These are phyloP conservation scores for Pituophis catenifer DNA, from an alignment of 2,113 vertebrate genomes.

Conservation along the genomic window DNA sequence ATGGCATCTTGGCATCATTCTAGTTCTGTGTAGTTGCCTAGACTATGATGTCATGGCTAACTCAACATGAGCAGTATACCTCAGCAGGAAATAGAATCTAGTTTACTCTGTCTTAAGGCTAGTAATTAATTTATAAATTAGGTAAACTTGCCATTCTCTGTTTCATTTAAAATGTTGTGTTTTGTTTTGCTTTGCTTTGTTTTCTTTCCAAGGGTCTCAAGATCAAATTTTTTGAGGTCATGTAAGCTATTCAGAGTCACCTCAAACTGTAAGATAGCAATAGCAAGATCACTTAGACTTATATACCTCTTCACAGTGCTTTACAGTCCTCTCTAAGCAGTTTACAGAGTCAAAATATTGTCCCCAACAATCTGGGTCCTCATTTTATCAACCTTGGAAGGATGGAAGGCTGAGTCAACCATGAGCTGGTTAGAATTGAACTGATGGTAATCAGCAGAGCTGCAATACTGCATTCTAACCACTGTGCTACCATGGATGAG, in stretches of 20 bases:
- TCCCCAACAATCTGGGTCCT: not conserved
- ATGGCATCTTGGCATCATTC: not conserved
- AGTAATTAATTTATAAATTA: not conserved
- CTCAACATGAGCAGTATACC: not conserved
- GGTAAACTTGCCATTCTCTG: not conserved
- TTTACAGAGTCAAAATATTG: not conserved
- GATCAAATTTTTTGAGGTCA: not conserved
- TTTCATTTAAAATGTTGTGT: not conserved
- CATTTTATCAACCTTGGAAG: not conserved
- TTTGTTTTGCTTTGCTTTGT: not conserved
- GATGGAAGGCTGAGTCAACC: not conserved
- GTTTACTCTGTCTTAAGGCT: not conserved
- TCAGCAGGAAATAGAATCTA: not conserved
- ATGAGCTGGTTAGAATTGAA: not conserved
- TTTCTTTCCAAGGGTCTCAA: not conserved
- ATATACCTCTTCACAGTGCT: not conserved
- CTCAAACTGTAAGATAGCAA: too few relatives aligned
- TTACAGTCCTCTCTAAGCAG: not conserved
- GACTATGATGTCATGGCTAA: not conserved
- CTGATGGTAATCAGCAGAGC: not conserved
- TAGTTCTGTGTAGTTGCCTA: not conserved
- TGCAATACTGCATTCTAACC: not conserved
- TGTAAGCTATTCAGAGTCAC: not conserved
- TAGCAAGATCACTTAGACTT: not conserved
- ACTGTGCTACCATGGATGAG: not conserved